Evolutionary conservation across 1,140 invertebrate genomes (phyloP).

Genomic region (Melanaphis sacchari): DNA sequence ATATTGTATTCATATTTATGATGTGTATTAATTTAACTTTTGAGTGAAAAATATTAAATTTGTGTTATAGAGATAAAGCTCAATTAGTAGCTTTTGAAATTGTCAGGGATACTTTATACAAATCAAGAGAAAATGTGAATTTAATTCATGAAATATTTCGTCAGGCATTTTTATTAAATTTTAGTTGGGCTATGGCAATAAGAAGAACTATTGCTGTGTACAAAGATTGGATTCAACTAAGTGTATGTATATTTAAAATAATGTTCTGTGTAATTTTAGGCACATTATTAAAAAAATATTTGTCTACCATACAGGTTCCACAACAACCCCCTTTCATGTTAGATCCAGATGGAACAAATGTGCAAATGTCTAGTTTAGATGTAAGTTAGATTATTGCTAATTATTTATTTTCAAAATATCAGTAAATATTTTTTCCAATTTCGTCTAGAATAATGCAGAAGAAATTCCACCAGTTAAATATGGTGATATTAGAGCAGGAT

Average conservation of each 20-base stretch:
- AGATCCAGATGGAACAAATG: constrained; percentile 73
- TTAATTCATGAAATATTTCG: constrained; percentile 94
- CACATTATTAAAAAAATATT: neutral
- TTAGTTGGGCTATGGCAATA: constrained; percentile 85
- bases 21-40: neutral
- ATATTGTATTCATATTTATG: no score
- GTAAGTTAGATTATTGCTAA: neutral
- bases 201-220: constrained; percentile 91
- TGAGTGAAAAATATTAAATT: neutral
- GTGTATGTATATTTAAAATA: constrained; percentile 66
- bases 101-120: constrained; percentile 87
- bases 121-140: constrained; percentile 89
- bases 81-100: constrained; percentile 63
- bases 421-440: neutral
- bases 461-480: neutral
- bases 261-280: neutral
- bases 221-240: constrained; percentile 95
- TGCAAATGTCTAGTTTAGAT: constrained; percentile 60
- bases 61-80: constrained; percentile 45
- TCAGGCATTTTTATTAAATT: constrained; percentile 90
- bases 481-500: constrained; percentile 52
- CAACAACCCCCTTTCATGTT: constrained; percentile 86
- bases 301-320: constrained; percentile 64
- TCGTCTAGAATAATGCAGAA: neutral
- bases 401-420: neutral